A percentile compares a stretch with the other conserved stretches of the same genome.
These are phyloP conservation scores for Huso huso DNA, from an alignment of 2,797 vertebrate genomes.

Conservation along the genomic window DNA sequence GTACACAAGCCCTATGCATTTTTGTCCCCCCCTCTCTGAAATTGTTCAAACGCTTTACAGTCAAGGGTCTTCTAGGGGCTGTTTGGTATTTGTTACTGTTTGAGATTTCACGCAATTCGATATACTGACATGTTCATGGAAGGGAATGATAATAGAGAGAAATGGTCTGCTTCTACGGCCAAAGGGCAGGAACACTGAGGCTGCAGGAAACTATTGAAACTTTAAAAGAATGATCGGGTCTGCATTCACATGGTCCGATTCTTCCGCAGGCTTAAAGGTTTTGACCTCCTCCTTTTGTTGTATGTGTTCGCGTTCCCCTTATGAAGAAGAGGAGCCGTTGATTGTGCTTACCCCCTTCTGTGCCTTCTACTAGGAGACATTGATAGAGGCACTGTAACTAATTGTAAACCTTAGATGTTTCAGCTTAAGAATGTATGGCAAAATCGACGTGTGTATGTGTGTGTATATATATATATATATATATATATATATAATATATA, in stretches of 20 bases:
- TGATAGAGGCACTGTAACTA: conserved; percentile 66
- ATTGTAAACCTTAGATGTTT: conserved; percentile 62
- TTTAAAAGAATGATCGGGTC: conserved; percentile 41
- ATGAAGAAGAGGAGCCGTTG: conserved; percentile 45
- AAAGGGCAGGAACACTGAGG: conserved; percentile 16
- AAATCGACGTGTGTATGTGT: neutral
- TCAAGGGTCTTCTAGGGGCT: neutral
- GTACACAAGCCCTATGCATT: neutral
- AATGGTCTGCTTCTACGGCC: conserved; percentile 3
- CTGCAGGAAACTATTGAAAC: conserved; percentile 32
- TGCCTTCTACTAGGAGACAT: conserved; percentile 56
- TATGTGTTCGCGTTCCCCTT: conserved; percentile 31
- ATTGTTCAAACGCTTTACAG: neutral
- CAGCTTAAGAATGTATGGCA: conserved; percentile 47
- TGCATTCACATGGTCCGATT: conserved; percentile 50
- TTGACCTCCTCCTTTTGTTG: conserved; percentile 56
- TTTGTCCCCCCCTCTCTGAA: neutral
- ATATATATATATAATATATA: too few species aligned
- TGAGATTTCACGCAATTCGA: conserved; percentile 7
- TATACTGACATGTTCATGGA: conserved; percentile 12
- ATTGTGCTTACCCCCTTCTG: conserved; percentile 55
- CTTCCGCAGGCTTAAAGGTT: conserved; percentile 43
- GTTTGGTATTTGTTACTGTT: neutral
- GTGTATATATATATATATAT: too few species aligned
- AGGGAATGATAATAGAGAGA: conserved; percentile 15